These are phyloP conservation scores for Stichopus horrens DNA, from an alignment of 53 echinoderm and acorn worm species.

Conservation along the genomic window DNA sequence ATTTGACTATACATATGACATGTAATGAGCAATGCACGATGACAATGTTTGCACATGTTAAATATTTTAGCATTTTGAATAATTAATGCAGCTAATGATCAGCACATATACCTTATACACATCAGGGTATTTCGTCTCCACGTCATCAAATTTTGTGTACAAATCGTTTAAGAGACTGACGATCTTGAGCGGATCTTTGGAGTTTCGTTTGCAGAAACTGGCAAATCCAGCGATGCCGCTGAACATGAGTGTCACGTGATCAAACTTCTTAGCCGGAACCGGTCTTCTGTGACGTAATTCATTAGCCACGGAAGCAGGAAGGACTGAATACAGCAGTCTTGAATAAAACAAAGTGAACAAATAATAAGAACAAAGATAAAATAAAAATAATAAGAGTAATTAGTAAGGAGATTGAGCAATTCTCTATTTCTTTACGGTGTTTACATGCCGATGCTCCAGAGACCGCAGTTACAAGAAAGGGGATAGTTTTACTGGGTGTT, in stretches of 20 bases:
- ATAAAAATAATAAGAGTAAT: background rate
- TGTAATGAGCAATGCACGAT: too few relatives aligned
- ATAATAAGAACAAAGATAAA: background rate
- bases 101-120: conserved; percentile 72
- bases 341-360: background rate
- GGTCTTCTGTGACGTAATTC: conserved; percentile 88
- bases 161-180: conserved; percentile 83
- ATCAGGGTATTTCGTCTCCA: conserved; percentile 71
- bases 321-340: conserved; percentile 86
- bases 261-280: conserved; percentile 90
- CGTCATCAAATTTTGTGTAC: conserved; percentile 84
- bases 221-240: conserved; percentile 93
- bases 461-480: too few relatives aligned
- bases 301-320: conserved; percentile 92
- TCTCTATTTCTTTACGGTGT: background rate
- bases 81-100: background rate
- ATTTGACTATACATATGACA: too few relatives aligned
- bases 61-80: background rate
- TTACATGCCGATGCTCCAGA: too few relatives aligned
- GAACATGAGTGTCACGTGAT: conserved; percentile 92
- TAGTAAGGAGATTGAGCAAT: background rate
- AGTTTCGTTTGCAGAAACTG: conserved; percentile 77
- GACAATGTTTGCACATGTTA: too few relatives aligned
- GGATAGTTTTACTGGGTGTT: too few relatives aligned
- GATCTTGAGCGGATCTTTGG: conserved; percentile 81